A percentile compares a stretch with the other conserved stretches of the same genome.
Conservation (phyloP, 2,113 vertebrate species). For the Hyperoodon ampullatus region DNA sequence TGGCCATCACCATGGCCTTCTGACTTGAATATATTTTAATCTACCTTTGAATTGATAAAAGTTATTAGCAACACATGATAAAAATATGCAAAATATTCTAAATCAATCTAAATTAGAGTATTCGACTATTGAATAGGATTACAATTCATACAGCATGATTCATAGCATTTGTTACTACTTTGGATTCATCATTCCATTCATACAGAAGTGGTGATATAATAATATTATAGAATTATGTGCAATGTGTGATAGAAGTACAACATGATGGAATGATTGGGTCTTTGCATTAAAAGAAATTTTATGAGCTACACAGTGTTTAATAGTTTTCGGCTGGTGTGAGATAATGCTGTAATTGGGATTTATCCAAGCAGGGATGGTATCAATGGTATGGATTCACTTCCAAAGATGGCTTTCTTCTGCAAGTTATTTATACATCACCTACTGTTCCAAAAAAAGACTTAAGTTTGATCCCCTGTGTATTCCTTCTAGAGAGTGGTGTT, state of each 20-base stretch:
- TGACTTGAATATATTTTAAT: neutral
- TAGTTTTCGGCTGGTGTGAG: neutral
- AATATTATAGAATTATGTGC: constrained; percentile 46
- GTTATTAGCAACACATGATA: neutral
- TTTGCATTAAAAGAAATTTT: constrained; percentile 38
- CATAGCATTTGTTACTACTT: constrained; percentile 63
- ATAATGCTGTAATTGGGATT: neutral
- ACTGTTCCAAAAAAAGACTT: neutral
- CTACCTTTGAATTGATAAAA: neutral
- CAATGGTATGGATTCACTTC: neutral
- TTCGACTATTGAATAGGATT: constrained; percentile 68
- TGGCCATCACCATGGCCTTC: too few relatives aligned
- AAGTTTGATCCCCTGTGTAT: neutral
- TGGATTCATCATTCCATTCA: constrained; percentile 70
- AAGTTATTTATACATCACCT: neutral
- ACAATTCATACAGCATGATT: constrained; percentile 58
- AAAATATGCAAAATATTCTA: neutral
- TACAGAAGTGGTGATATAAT: constrained; percentile 55
- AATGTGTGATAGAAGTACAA: constrained; percentile 14
- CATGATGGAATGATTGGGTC: neutral
- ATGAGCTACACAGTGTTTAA: neutral
- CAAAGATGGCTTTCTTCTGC: neutral
- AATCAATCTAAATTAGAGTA: constrained; percentile 1
- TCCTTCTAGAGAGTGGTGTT: neutral
- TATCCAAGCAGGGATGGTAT: neutral